Percentiles rank a stretch among this genome's conserved stretches.
Conservation (phyloP, 1,140 invertebrate genomes). For the Drosophila equinoxialis region DNA sequence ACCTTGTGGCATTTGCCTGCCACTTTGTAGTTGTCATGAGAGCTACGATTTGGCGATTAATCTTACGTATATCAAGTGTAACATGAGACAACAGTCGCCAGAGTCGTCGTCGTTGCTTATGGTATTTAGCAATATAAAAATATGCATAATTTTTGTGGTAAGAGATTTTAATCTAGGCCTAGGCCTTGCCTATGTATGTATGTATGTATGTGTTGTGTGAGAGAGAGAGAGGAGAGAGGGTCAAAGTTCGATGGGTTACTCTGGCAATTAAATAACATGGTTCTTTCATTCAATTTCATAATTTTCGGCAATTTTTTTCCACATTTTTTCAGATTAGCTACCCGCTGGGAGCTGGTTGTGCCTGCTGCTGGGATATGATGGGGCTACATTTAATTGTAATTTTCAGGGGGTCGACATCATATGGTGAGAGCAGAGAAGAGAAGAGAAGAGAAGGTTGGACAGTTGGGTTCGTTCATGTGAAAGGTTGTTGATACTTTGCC, state of each 20-base stretch:
- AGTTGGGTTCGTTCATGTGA: neutral
- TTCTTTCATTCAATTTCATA: slow-evolving; percentile 42
- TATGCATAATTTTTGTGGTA: neutral
- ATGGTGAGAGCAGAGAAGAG: slow-evolving; percentile 34
- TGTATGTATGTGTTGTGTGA: too few species aligned
- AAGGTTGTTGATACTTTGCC: slow-evolving; percentile 40
- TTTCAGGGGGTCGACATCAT: slow-evolving; percentile 58
- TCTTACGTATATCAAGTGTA: slow-evolving; percentile 66
- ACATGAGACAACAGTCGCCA: slow-evolving; percentile 48
- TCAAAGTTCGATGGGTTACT: slow-evolving; percentile 25
- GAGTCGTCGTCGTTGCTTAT: neutral
- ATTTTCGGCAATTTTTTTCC: slow-evolving; percentile 34
- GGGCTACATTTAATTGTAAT: slow-evolving; percentile 69
- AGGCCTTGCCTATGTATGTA: neutral
- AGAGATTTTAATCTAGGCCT: slow-evolving; percentile 11
- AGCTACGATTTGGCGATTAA: slow-evolving; percentile 51
- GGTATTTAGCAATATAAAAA: slow-evolving; percentile 50
- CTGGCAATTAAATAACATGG: slow-evolving; percentile 46
- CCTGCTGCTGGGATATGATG: neutral
- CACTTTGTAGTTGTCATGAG: slow-evolving; percentile 23
- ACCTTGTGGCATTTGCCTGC: neutral
- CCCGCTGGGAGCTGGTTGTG: slow-evolving; percentile 49
- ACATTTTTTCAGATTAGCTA: slow-evolving; percentile 41
- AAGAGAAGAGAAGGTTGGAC: slow-evolving; percentile 30
- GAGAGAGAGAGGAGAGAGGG: neutral